Base-by-base conservation (phyloP, 2,113 vertebrate species). In the Calonectris borealis region DNA sequence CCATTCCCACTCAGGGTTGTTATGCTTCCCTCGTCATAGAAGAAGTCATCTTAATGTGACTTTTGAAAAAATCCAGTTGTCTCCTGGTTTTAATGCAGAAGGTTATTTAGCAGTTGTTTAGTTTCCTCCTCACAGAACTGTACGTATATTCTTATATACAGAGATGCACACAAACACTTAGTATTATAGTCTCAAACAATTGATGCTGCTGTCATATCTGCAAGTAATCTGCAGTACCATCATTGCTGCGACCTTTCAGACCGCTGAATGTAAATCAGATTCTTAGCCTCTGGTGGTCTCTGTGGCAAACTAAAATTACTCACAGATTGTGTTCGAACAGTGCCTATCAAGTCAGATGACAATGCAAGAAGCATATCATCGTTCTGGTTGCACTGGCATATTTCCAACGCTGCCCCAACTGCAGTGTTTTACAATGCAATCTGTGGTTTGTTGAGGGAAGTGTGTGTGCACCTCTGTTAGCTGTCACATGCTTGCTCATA, bases 301-400 rank as follows among this genome's bases (percentile, higher is more conserved):
- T 42, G 57, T 94, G 89, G 93, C 93, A 90, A 93, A 66, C 49
- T 72, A 34, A 86, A 90, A 91, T 94, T 91, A 49, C 88, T 91
- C 80, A 24, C 72, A 93, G 80, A 86, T 55, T 93, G 90, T 64
- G 55, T 92, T 96, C 6, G 1, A 91, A 19, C 42, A 58, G 73
- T 73, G 94, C 83, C 93, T 75, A 49, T 87, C 77, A 82, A 80
- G 91, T 76, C 73, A 84, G 83, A 72, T 87, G 91, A 91, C 84
- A 94, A 36, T 31, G 58, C 96, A 83, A 73, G 94, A 32, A 66
- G 65, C 51, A 3, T 38, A 57, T 83, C 42, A 22, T 71, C 5
- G 0, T 86, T 68, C 83, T 92, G 80, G 90, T 79, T 57, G 81
- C 44, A 1, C 77, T 94, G 90, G 92, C 83, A 6, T 32, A 4